phyloP scores from a whole-genome alignment of 2,888 invertebrate species.

The Noctuana brunneofusca region DNA sequence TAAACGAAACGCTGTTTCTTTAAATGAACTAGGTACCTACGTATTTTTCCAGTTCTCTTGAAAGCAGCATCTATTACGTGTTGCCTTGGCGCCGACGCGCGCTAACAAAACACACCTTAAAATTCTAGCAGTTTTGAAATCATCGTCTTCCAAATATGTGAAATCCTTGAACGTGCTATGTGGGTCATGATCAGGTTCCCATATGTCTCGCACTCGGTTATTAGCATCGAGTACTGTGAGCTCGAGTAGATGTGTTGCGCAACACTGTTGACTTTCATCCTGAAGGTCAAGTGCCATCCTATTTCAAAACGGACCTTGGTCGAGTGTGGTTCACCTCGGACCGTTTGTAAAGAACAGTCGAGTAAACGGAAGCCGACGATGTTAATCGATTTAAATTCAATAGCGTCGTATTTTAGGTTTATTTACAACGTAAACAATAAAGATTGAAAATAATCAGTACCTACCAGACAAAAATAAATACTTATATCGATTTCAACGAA shows the following conservation, averaged over 20 bases:
- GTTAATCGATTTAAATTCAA: constrained; percentile 68
- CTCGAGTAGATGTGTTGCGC: constrained; percentile 72
- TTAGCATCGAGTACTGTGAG: constrained; percentile 75
- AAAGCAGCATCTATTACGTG: constrained; percentile 45
- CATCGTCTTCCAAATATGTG: constrained; percentile 79
- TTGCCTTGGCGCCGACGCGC: constrained; percentile 47
- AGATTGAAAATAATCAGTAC: constrained; percentile 28
- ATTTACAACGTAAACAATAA: constrained; percentile 21
- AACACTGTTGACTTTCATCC: constrained; percentile 82
- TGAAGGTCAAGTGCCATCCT: constrained; percentile 82
- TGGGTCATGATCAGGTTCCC: constrained; percentile 80
- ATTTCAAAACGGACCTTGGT: constrained; percentile 81
- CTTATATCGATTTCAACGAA: constrained; percentile 16
- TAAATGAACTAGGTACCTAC: background rate
- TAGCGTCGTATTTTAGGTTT: constrained; percentile 41
- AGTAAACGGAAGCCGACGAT: constrained; percentile 73
- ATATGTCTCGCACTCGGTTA: constrained; percentile 75
- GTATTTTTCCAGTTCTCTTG: constrained; percentile 25
- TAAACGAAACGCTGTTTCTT: constrained; percentile 9
- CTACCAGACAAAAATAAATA: constrained; percentile 13
- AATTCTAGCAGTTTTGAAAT: constrained; percentile 76
- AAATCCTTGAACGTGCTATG: constrained; percentile 80
- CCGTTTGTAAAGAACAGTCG: constrained; percentile 58
- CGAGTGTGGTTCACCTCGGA: constrained; percentile 78
- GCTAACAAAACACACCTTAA: constrained; percentile 69